These are phyloP conservation scores for Andricus grossulariae DNA, from an alignment of 1,140 invertebrate genomes.

Conservation along the genomic window DNA sequence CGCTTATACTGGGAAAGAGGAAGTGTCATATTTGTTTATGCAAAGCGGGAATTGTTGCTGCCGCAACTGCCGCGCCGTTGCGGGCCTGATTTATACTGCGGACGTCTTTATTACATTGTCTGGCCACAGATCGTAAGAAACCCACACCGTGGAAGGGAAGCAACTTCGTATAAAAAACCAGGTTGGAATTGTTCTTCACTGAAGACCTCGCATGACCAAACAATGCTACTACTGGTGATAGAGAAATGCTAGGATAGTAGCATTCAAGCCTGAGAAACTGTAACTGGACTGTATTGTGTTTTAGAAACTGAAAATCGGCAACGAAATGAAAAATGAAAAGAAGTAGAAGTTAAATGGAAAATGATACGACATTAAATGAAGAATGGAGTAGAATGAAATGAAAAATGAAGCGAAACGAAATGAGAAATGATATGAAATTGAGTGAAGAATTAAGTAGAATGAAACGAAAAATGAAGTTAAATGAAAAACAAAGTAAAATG, in stretches of 20 bases:
- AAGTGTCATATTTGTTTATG: conserved; percentile 69
- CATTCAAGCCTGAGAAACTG: neutral
- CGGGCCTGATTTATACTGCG: conserved; percentile 61
- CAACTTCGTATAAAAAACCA: conserved; percentile 4
- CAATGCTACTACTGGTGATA: conserved; percentile 21
- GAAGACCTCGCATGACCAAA: conserved; percentile 9
- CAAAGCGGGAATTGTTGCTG: conserved; percentile 52
- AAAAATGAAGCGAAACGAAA: neutral
- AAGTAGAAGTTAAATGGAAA: neutral
- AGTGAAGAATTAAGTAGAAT: neutral
- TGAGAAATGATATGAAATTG: neutral
- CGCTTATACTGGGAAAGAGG: conserved; percentile 49
- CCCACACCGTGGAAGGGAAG: conserved; percentile 8
- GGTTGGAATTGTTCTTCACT: conserved; percentile 13
- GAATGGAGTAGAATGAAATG: neutral
- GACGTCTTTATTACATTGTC: conserved; percentile 63
- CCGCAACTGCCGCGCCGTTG: conserved; percentile 44
- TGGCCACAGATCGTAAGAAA: conserved; percentile 39
- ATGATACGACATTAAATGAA: neutral
- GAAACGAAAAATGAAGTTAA: neutral
- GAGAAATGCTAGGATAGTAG: neutral
- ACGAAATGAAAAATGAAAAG: neutral
- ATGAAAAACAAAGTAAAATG: neutral
- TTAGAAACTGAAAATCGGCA: neutral
- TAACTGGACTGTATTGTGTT: neutral